These are phyloP conservation scores for Euproctis similis DNA, from an alignment of 2,888 invertebrate species.

Conservation along the genomic window DNA sequence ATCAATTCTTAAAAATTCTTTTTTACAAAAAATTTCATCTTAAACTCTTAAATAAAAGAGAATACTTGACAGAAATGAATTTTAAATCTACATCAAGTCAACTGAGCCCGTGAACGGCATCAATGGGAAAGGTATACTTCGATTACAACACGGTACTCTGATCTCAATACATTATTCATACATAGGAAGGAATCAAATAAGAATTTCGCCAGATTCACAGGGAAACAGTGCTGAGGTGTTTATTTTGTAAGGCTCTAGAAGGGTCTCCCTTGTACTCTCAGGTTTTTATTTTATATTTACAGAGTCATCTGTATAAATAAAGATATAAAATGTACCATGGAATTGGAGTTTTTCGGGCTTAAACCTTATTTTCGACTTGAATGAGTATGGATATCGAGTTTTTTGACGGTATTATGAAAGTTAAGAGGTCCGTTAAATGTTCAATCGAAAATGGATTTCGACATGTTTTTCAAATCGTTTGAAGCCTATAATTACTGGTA, in stretches of 20 bases:
- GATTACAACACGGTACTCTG: conserved; percentile 1
- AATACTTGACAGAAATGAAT: too few species aligned
- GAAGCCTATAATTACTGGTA: too few species aligned
- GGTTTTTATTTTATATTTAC: conserved; percentile 3
- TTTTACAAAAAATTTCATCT: too few species aligned
- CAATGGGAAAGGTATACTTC: neutral
- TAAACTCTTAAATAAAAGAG: too few species aligned
- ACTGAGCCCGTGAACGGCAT: too few species aligned
- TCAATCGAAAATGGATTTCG: too few species aligned
- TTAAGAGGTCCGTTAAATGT: too few species aligned
- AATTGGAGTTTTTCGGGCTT: conserved; percentile 1
- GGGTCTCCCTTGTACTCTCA: too few species aligned
- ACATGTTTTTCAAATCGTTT: too few species aligned
- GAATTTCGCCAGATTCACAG: neutral
- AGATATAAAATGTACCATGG: neutral
- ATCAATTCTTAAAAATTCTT: too few species aligned
- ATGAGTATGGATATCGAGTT: neutral
- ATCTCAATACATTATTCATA: conserved; percentile 5
- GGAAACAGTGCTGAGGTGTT: neutral
- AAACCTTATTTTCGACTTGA: conserved; percentile 1
- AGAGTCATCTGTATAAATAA: conserved; percentile 2
- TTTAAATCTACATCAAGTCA: too few species aligned
- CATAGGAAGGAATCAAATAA: conserved; percentile 1
- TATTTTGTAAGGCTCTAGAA: conserved; percentile 1
- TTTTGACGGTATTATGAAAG: too few species aligned